A percentile compares a stretch with the other conserved stretches of the same genome.
phyloP scores from a whole-genome alignment of 2,888 invertebrate genomes.

The Drosophila anomalata region DNA sequence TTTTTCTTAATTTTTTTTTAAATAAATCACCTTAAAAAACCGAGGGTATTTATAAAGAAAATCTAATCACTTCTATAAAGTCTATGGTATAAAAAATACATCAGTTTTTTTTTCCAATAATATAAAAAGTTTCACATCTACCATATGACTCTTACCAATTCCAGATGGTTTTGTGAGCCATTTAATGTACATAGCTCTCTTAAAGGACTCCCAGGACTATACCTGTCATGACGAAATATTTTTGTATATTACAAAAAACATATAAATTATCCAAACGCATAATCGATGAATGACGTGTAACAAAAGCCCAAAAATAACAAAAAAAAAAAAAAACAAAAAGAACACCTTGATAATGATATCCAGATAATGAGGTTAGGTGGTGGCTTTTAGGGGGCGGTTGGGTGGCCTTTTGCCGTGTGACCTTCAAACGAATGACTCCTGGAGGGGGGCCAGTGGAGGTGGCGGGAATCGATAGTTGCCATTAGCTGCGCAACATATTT shows the following conservation, averaged over 20 bases:
- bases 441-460: background rate
- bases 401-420: constrained; percentile 60
- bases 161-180: background rate
- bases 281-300: constrained; percentile 17
- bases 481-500: constrained; percentile 53
- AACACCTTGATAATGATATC: constrained; percentile 31
- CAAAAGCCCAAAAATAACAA: background rate
- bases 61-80: background rate
- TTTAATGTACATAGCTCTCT: background rate
- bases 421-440: constrained; percentile 44
- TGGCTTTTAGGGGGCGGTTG: constrained; percentile 29
- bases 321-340: background rate
- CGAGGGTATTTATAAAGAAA: too few relatives aligned
- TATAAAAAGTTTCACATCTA: too few relatives aligned
- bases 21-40: too few relatives aligned
- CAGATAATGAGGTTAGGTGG: constrained; percentile 36
- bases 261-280: constrained; percentile 9
- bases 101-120: too few relatives aligned
- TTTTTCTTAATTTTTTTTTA: too few relatives aligned
- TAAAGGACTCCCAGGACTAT: too few relatives aligned
- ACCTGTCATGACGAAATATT: background rate
- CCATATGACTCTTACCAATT: background rate
- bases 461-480: constrained; percentile 66
- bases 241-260: background rate
- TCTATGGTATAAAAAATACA: too few relatives aligned